phyloP scores from a whole-genome alignment of 2,888 invertebrate genomes.

The Coleophora deauratella region DNA sequence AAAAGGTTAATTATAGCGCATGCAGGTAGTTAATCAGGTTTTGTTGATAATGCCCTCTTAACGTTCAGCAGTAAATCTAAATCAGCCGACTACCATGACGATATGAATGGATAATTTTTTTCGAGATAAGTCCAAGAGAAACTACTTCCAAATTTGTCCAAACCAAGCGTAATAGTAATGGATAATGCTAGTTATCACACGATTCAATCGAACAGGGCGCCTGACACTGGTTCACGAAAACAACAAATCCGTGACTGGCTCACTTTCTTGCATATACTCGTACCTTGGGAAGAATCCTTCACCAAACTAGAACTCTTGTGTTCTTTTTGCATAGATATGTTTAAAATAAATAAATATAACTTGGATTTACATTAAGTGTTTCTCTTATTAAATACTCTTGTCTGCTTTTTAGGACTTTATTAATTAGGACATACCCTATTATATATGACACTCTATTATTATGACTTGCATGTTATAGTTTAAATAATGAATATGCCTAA shows the following conservation, averaged over 20 bases:
- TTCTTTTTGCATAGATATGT: too few species aligned
- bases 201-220: background rate
- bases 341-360: too few species aligned
- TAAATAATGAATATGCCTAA: too few species aligned
- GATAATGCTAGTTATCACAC: slow-evolving; percentile 5
- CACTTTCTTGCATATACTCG: background rate
- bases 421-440: too few species aligned
- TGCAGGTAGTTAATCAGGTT: slow-evolving; percentile 10
- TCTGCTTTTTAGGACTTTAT: too few species aligned
- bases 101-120: slow-evolving; percentile 9
- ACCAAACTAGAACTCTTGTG: background rate
- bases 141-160: background rate
- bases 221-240: background rate
- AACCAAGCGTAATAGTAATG: slow-evolving; percentile 1
- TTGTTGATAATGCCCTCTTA: slow-evolving; percentile 6
- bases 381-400: too few species aligned
- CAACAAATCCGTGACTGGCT: background rate
- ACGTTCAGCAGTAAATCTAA: slow-evolving; percentile 8
- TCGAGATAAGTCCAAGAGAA: slow-evolving; percentile 5
- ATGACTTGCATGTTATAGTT: too few species aligned
- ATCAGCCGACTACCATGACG: slow-evolving; percentile 11
- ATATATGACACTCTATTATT: too few species aligned
- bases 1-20: slow-evolving; percentile 11
- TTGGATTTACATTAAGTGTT: too few species aligned
- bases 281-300: background rate